These are phyloP conservation scores for Sminthurinus aureus DNA, from an alignment of 2,888 invertebrate species.

Conservation along the genomic window DNA sequence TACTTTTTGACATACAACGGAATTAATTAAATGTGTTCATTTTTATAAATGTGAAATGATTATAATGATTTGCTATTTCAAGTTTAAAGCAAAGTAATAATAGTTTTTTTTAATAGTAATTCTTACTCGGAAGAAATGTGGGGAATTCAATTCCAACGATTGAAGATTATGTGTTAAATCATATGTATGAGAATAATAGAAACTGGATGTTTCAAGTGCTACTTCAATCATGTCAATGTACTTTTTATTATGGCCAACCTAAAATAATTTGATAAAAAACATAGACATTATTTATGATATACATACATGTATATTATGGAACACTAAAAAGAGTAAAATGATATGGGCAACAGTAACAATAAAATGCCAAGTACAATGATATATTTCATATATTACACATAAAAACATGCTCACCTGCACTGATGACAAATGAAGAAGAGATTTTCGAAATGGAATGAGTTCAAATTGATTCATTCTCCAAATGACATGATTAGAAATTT, in stretches of 20 bases:
- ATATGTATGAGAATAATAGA: constrained; percentile 93
- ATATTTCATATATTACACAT: no score
- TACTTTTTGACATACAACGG: neutral
- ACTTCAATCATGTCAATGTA: constrained; percentile 86
- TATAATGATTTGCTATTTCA: no score
- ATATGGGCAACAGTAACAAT: no score
- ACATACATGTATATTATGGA: no score
- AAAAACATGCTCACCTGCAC: constrained; percentile 78
- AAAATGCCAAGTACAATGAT: no score
- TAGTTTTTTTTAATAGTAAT: no score
- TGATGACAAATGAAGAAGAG: constrained; percentile 82
- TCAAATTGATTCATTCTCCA: constrained; percentile 82
- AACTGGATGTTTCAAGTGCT: constrained; percentile 82
- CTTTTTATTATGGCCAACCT: constrained; percentile 69
- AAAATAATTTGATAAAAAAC: constrained; percentile 24
- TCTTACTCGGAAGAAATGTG: constrained; percentile 78
- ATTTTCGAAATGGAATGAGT: constrained; percentile 84
- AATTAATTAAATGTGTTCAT: no score
- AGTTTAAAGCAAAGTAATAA: no score
- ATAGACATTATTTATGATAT: no score
- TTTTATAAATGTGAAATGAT: constrained; percentile 25
- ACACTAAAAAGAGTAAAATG: no score
- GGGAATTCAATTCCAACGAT: constrained; percentile 80
- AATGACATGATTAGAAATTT: constrained; percentile 73
- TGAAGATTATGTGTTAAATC: constrained; percentile 94